Percentiles rank a stretch among this genome's conserved stretches.
Evolutionary conservation across 2,888 invertebrate species (phyloP).

Genomic region (Glaucopsyche alexis): DNA sequence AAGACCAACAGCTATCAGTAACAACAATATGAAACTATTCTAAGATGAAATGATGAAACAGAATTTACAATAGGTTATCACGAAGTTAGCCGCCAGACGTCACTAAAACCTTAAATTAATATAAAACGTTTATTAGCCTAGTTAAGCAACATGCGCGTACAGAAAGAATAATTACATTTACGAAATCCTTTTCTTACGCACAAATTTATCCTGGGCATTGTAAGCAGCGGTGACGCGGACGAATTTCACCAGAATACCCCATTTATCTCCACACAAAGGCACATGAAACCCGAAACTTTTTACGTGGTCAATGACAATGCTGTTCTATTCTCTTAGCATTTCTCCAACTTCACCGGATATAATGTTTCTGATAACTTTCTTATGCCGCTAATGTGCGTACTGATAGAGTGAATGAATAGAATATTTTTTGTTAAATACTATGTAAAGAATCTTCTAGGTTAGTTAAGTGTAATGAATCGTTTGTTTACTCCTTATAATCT

Average conservation of each 20-base stretch:
- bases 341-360: constrained; percentile 61
- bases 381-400: constrained; percentile 9
- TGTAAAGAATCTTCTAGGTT: not conserved
- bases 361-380: constrained; percentile 49
- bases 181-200: constrained; percentile 78
- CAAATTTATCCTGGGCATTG: constrained; percentile 77
- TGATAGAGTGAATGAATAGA: not conserved
- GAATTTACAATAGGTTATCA: no score
- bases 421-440: not conserved
- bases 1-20: no score
- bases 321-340: constrained; percentile 72
- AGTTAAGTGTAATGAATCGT: not conserved
- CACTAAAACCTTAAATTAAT: constrained; percentile 34
- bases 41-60: no score
- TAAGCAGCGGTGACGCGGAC: constrained; percentile 75
- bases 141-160: constrained; percentile 53
- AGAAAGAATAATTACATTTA: constrained; percentile 78
- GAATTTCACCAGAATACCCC: constrained; percentile 77
- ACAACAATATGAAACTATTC: no score
- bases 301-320: constrained; percentile 77
- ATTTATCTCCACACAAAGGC: constrained; percentile 78
- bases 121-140: constrained; percentile 67
- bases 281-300: constrained; percentile 77
- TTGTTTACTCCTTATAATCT: no score
- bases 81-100: no score